Conservation (phyloP, 2,888 invertebrate species). For the Rotaria sp. region DNA sequence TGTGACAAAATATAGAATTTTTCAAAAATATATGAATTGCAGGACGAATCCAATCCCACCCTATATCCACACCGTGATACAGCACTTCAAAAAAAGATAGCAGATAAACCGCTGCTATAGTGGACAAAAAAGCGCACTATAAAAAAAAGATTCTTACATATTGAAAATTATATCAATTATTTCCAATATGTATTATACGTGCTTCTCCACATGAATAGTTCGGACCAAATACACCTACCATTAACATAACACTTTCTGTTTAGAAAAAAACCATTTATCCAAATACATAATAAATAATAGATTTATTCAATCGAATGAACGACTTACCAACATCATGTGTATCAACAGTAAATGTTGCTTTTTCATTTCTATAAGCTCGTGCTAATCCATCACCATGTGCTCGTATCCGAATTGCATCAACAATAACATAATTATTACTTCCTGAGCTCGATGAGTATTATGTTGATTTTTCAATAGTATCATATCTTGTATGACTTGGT, state of each 20-base stretch:
- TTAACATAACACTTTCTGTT: constrained; percentile 86
- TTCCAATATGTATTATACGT: constrained; percentile 81
- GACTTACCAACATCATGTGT: constrained; percentile 79
- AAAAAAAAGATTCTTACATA: constrained; percentile 59
- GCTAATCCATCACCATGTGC: constrained; percentile 91
- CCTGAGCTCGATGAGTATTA: constrained; percentile 59
- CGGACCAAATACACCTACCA: constrained; percentile 89
- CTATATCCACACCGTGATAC: too few relatives aligned
- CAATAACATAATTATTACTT: constrained; percentile 61
- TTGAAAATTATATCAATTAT: constrained; percentile 77
- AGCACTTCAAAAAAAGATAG: too few relatives aligned
- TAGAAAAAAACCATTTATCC: constrained; percentile 41
- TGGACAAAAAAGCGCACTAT: too few relatives aligned
- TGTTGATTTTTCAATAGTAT: constrained; percentile 87
- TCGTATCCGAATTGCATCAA: constrained; percentile 77
- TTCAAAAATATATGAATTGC: too few relatives aligned
- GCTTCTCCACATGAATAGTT: constrained; percentile 88
- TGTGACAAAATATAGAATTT: too few relatives aligned
- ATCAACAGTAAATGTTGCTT: constrained; percentile 83
- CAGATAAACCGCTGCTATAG: too few relatives aligned
- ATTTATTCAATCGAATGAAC: background rate
- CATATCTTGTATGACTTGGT: constrained; percentile 55
- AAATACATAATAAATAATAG: too few relatives aligned
- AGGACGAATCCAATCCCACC: too few relatives aligned
- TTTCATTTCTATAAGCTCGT: constrained; percentile 84